These are phyloP conservation scores for Malthinus flaveolus DNA, from an alignment of 2,888 invertebrate genomes.

Conservation along the genomic window DNA sequence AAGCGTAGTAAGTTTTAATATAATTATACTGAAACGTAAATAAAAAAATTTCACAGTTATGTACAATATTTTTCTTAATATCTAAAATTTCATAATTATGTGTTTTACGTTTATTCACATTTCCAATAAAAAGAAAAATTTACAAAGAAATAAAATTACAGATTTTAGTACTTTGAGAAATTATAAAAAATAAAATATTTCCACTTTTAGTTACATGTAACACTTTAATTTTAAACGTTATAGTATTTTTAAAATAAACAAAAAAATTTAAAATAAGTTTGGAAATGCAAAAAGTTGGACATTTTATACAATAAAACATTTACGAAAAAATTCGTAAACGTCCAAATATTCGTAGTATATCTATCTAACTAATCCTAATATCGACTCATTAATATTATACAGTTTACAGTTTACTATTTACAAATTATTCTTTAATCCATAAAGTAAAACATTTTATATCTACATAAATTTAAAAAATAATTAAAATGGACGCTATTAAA, in stretches of 20 bases:
- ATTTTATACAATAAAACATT: constrained; percentile 20
- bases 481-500: constrained; percentile 33
- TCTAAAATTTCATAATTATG: constrained; percentile 27
- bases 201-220: constrained; percentile 15
- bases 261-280: constrained; percentile 16
- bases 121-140: constrained; percentile 29
- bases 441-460: constrained; percentile 31
- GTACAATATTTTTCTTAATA: constrained; percentile 42
- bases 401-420: constrained; percentile 20
- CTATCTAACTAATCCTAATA: constrained; percentile 20
- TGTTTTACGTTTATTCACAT: constrained; percentile 30
- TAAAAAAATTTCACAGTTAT: constrained; percentile 52
- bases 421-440: constrained; percentile 24
- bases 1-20: constrained; percentile 47
- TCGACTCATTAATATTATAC: constrained; percentile 27
- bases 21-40: constrained; percentile 46
- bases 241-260: neutral
- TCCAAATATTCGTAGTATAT: constrained; percentile 21
- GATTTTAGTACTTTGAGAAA: constrained; percentile 8
- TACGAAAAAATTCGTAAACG: constrained; percentile 20
- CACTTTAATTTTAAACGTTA: constrained; percentile 5
- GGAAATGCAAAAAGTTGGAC: constrained; percentile 31
- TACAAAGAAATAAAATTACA: constrained; percentile 20
- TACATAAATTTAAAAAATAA: constrained; percentile 29
- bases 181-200: constrained; percentile 27